These are phyloP conservation scores for Pollenia amentaria DNA, from an alignment of 2,888 invertebrate species.

Conservation along the genomic window DNA sequence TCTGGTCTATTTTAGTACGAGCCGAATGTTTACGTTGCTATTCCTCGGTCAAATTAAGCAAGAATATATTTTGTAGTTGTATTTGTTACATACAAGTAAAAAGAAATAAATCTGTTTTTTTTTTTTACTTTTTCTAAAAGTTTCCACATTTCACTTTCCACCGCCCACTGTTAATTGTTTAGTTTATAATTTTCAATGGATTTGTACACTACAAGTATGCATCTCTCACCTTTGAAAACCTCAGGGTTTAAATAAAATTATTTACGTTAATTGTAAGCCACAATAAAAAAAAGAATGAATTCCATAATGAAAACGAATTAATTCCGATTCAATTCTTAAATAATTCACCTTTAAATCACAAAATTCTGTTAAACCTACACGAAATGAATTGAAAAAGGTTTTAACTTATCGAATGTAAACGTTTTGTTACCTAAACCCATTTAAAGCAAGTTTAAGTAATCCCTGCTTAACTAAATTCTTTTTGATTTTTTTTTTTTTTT, in stretches of 20 bases:
- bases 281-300: conserved; percentile 16
- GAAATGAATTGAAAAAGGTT: too few species aligned
- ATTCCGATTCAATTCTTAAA: too few species aligned
- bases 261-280: conserved; percentile 20
- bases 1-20: too few species aligned
- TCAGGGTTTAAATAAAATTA: conserved; percentile 40
- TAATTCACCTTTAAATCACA: too few species aligned
- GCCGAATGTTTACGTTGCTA: too few species aligned
- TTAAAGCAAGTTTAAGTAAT: neutral
- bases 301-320: neutral
- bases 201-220: conserved; percentile 44
- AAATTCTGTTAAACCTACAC: too few species aligned
- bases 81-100: too few species aligned
- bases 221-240: conserved; percentile 62
- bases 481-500: too few species aligned
- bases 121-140: neutral
- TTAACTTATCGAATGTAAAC: neutral
- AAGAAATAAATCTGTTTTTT: too few species aligned
- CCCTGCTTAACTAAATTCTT: neutral
- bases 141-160: neutral
- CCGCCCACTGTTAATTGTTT: conserved; percentile 69
- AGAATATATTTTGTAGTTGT: too few species aligned
- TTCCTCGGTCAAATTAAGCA: too few species aligned
- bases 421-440: neutral
- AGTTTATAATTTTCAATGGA: conserved; percentile 63